A percentile compares a stretch with the other conserved stretches of the same genome.
Evolutionary conservation across 2,797 vertebrate genomes (phyloP).

Genomic region (Macropus fuliginosus): DNA sequence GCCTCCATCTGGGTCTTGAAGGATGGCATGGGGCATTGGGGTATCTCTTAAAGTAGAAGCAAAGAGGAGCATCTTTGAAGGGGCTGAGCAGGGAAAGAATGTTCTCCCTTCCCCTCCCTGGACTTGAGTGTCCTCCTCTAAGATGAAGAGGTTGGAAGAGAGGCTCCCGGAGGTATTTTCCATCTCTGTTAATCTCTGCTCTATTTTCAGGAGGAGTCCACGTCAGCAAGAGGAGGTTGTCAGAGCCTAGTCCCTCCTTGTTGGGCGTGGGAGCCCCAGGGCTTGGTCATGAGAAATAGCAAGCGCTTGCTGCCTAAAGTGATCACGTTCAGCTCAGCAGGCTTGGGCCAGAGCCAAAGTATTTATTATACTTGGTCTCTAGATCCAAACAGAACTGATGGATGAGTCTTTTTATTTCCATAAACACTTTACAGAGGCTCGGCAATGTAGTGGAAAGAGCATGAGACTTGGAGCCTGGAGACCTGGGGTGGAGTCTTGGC

Average conservation of each 20-base stretch:
- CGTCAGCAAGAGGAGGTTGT: slow-evolving; percentile 32
- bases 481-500: background rate
- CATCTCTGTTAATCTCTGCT: background rate
- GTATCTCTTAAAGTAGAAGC: background rate
- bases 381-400: slow-evolving; percentile 73
- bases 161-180: background rate
- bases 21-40: background rate
- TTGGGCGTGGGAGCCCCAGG: slow-evolving; percentile 17
- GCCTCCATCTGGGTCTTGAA: background rate
- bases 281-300: slow-evolving; percentile 72
- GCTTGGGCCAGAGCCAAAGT: slow-evolving; percentile 66
- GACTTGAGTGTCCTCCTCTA: background rate
- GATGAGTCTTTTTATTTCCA: slow-evolving; percentile 70
- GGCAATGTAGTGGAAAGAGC: background rate
- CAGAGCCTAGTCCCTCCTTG: background rate
- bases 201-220: slow-evolving; percentile 17
- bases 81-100: background rate
- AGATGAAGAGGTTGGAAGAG: background rate
- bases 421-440: slow-evolving; percentile 69
- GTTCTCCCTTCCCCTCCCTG: background rate
- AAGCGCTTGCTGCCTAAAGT: slow-evolving; percentile 48
- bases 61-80: background rate
- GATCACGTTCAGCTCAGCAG: slow-evolving; percentile 74
- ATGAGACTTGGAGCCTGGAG: background rate
- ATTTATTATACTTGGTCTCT: slow-evolving; percentile 69